These are phyloP conservation scores for Isotomurus palustris DNA, from an alignment of 2,888 invertebrate genomes.

Conservation along the genomic window DNA sequence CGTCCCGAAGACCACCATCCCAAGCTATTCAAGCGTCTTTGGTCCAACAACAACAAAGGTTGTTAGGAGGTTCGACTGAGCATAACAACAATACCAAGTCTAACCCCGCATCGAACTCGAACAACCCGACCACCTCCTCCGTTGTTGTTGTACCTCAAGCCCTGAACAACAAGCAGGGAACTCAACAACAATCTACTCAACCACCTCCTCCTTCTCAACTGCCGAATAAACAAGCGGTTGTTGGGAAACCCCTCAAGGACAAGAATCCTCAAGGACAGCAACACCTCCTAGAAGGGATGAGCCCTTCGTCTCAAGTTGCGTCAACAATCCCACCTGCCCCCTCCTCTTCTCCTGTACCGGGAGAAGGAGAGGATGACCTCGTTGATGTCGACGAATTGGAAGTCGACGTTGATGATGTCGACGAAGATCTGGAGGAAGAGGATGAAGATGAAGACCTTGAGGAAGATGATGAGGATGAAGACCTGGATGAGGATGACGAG, in stretches of 20 bases:
- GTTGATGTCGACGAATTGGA: constrained; percentile 33
- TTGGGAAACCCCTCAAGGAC: constrained; percentile 11
- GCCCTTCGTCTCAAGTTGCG: constrained; percentile 14
- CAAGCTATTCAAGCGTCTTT: not conserved
- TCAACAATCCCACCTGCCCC: constrained; percentile 29
- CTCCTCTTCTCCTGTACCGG: constrained; percentile 32
- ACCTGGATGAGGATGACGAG: constrained; percentile 40
- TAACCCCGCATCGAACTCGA: not conserved
- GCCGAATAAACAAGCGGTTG: not conserved
- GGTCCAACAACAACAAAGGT: constrained; percentile 12
- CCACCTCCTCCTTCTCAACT: constrained; percentile 8
- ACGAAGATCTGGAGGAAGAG: constrained; percentile 30
- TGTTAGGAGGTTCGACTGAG: constrained; percentile 11
- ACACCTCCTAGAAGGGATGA: constrained; percentile 9
- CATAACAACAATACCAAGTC: constrained; percentile 11
- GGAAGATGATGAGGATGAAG: constrained; percentile 37
- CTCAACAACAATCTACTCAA: constrained; percentile 2
- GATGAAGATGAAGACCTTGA: constrained; percentile 18
- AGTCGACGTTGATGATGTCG: constrained; percentile 27
- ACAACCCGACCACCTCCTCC: no score
- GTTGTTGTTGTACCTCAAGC: constrained; percentile 7
- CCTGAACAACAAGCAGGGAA: constrained; percentile 20
- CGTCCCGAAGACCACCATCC: not conserved
- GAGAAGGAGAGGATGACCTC: constrained; percentile 21
- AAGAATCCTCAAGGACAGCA: constrained; percentile 10